Conservation (phyloP, 1,140 invertebrate genomes). For the Cydia pomonella region DNA sequence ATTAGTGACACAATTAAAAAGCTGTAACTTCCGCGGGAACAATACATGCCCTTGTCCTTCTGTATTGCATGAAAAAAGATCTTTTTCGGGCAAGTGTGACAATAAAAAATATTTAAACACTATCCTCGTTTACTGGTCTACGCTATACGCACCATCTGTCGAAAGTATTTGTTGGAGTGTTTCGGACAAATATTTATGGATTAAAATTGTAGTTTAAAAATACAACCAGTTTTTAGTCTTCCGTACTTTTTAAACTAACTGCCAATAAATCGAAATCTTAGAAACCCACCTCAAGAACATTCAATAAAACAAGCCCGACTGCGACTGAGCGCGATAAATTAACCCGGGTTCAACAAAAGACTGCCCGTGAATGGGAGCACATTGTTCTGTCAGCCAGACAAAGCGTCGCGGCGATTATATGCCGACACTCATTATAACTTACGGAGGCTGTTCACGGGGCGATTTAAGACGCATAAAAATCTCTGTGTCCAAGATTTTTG, state of each 20-base stretch:
- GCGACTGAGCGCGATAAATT: conserved; percentile 10
- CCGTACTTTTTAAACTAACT: background rate
- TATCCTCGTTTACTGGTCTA: background rate
- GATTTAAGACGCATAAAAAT: background rate
- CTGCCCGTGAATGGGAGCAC: conserved; percentile 12
- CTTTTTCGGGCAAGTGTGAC: too few species aligned
- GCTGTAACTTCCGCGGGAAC: too few species aligned
- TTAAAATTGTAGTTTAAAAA: too few species aligned
- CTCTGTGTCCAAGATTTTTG: background rate
- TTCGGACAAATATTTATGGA: too few species aligned
- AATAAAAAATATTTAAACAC: background rate
- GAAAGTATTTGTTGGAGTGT: background rate
- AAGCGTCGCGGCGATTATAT: background rate
- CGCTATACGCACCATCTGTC: background rate
- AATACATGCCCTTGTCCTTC: too few species aligned
- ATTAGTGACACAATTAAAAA: too few species aligned
- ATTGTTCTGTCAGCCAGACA: background rate
- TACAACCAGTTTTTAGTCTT: too few species aligned
- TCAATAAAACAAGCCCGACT: background rate
- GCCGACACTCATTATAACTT: conserved; percentile 4
- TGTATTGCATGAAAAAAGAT: too few species aligned
- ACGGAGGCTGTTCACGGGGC: conserved; percentile 4
- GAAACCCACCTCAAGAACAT: background rate
- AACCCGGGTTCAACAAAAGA: conserved; percentile 10
- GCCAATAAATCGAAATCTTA: background rate